These are phyloP conservation scores for Diachasma alloeum DNA, from an alignment of 1,140 invertebrate genomes.

Conservation along the genomic window DNA sequence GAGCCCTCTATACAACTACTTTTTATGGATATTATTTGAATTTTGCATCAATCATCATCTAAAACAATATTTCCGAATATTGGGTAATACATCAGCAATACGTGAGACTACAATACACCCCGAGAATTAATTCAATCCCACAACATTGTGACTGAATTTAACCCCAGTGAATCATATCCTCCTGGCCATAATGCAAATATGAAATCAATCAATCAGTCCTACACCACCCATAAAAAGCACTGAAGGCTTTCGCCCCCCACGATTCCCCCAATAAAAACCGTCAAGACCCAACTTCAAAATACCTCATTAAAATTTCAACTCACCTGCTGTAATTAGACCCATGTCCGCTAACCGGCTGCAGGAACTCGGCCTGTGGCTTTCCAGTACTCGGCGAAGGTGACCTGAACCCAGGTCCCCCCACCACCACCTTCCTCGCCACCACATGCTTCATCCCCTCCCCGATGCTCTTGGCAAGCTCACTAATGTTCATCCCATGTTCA, in stretches of 20 bases:
- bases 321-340: slow-evolving; percentile 63
- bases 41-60: slow-evolving; percentile 37
- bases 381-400: slow-evolving; percentile 42
- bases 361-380: slow-evolving; percentile 63
- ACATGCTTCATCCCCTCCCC: slow-evolving; percentile 48
- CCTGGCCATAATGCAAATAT: too few relatives aligned
- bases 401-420: slow-evolving; percentile 53
- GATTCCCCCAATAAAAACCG: too few relatives aligned
- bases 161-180: too few relatives aligned
- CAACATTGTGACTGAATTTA: slow-evolving; percentile 4
- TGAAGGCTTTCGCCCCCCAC: too few relatives aligned
- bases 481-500: neutral
- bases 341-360: slow-evolving; percentile 59
- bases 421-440: slow-evolving; percentile 56
- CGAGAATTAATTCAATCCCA: too few relatives aligned
- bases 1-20: slow-evolving; percentile 36
- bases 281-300: too few relatives aligned
- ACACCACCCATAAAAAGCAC: neutral
- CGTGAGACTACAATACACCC: too few relatives aligned
- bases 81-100: neutral
- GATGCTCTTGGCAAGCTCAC: slow-evolving; percentile 32
- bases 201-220: neutral
- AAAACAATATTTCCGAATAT: slow-evolving; percentile 18
- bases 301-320: slow-evolving; percentile 27
- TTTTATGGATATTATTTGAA: slow-evolving; percentile 45